Percentiles rank a stretch among this genome's conserved stretches.
Conservation (phyloP, 64 coral and sea anemone species). For the Pocillopora verrucosa region DNA sequence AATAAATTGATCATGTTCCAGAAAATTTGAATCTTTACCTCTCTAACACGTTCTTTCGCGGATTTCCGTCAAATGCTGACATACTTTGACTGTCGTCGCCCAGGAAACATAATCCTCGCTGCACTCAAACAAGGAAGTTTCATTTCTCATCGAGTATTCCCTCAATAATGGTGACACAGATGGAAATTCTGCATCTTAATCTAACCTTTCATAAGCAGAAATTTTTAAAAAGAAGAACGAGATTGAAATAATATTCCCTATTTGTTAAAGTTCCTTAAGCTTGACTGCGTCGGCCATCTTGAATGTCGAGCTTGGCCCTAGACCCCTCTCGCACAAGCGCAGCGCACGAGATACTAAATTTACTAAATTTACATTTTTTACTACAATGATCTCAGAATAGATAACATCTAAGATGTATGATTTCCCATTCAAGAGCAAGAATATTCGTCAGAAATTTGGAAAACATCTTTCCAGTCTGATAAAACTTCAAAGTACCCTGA, state of each 20-base stretch:
- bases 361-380: no score
- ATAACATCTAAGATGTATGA: no score
- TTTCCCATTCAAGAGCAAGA: no score
- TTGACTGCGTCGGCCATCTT: not conserved
- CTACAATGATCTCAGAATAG: no score
- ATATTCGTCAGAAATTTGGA: no score
- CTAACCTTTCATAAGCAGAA: not conserved
- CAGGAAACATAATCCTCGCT: not conserved
- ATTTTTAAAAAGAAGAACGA: not conserved
- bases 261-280: not conserved
- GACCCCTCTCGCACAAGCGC: not conserved
- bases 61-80: conserved; percentile 2
- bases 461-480: no score
- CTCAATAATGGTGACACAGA: not conserved
- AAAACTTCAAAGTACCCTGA: no score
- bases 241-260: not conserved
- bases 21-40: not conserved
- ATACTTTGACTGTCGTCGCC: not conserved
- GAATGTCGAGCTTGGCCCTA: not conserved
- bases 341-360: no score
- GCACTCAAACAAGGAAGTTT: not conserved
- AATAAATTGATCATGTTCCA: not conserved
- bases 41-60: conserved; percentile 13
- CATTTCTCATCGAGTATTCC: not conserved
- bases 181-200: not conserved